Percentiles rank a stretch among this genome's conserved stretches.
Conservation (phyloP, 2,113 vertebrate species). For the Kobus ellipsiprymnus region DNA sequence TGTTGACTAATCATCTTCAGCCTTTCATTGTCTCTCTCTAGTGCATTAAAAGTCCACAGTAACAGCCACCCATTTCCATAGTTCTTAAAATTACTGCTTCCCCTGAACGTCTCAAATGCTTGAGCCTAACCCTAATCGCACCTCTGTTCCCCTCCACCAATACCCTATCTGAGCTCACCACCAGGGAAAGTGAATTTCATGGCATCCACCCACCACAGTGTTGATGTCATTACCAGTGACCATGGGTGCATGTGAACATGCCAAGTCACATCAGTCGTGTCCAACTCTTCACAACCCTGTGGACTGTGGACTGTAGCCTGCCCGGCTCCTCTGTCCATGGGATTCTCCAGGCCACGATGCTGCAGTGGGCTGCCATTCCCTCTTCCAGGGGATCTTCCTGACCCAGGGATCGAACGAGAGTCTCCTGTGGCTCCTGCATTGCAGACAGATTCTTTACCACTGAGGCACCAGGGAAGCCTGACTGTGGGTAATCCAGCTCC, state of each 20-base stretch:
- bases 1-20: background rate
- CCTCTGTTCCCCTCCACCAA: background rate
- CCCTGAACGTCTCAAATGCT: background rate
- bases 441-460: background rate
- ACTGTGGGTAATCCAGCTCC: background rate
- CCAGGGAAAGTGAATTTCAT: fast-evolving
- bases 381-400: background rate
- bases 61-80: background rate
- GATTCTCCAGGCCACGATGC: background rate
- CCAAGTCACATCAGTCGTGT: background rate
- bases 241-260: fast-evolving
- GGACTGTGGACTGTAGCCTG: background rate
- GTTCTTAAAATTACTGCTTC: background rate
- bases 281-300: background rate
- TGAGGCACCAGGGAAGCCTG: background rate
- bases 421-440: background rate
- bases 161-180: background rate
- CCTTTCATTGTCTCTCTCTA: background rate
- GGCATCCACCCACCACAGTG: background rate
- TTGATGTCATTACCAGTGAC: background rate
- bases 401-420: background rate
- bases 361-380: background rate
- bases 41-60: background rate
- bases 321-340: background rate
- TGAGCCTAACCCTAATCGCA: background rate